Percentiles rank a stretch among this genome's conserved stretches.
Conservation (phyloP, 1,140 invertebrate genomes). For the Procambarus virginalis region DNA sequence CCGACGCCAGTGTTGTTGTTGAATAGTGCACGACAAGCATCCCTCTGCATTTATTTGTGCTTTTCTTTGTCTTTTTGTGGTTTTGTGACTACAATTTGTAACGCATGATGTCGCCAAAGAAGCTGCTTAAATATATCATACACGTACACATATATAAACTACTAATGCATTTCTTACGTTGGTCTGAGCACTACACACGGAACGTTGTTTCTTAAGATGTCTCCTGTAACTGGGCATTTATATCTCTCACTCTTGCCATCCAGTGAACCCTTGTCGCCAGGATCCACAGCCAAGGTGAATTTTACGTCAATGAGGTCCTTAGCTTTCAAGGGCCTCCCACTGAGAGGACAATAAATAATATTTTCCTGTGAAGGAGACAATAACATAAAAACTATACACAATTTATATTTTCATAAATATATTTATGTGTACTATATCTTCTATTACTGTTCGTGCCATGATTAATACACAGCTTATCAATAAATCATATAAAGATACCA, state of each 20-base stretch:
- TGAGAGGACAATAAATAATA: constrained; percentile 95
- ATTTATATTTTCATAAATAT: too few species aligned
- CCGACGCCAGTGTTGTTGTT: too few species aligned
- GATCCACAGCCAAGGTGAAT: constrained; percentile 92
- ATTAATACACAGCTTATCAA: too few species aligned
- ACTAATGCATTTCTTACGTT: constrained; percentile 80
- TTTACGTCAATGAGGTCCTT: constrained; percentile 96
- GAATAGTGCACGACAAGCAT: too few species aligned
- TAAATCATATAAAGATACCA: not conserved
- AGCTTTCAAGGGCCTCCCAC: constrained; percentile 88
- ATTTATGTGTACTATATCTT: too few species aligned
- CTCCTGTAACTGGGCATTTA: constrained; percentile 98
- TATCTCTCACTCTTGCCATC: constrained; percentile 92
- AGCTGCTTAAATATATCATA: too few species aligned
- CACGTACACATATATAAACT: not conserved
- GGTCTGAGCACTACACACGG: constrained; percentile 93
- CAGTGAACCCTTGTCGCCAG: constrained; percentile 81
- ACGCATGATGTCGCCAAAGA: too few species aligned
- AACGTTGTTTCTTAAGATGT: constrained; percentile 94
- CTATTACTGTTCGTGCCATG: too few species aligned
- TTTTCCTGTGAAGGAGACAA: constrained; percentile 78
- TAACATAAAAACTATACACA: not conserved
- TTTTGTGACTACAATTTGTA: too few species aligned
- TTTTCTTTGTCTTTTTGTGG: too few species aligned
- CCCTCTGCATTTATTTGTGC: too few species aligned